Evolutionary conservation across 2,797 vertebrate species (phyloP), one percentile per base, ranked within the genome.

Genomic region (Cirrhinus mrigala): DNA sequence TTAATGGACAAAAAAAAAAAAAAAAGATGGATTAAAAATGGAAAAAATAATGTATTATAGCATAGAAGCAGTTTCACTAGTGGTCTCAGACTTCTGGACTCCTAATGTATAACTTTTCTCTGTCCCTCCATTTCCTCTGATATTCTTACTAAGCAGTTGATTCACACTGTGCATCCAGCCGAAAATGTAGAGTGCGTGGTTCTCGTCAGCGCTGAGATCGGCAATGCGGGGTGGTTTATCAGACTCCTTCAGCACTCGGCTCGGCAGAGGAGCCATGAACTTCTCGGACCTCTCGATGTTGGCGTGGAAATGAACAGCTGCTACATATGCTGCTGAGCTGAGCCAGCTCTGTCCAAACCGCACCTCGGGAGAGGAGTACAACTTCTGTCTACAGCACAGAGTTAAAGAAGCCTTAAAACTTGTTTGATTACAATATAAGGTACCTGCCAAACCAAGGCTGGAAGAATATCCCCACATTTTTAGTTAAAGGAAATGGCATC

Each of bases 191-290:
- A 98, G 82, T 1, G 95, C 82, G 66, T 62, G 89, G 66, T 97
- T 98, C 90, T 98, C 96, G 76, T 93, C 88, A 1, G 44, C 0
- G 69, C 87, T 96, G 87, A 98, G 93, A 87, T 95, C 95, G 2
- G 56, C 64, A 50, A 97, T 96, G 76, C 83, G 85, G 8, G 94
- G 94, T 0, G 86, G 77, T 1, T 0, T 76, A 82, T 98, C 96
- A 0, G 16, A 85, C 2, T 84, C 87, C 89, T 54, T 1, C 8
- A 98, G 93, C 18, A 96, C 40, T 20, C 94, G 93, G 3, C 92
- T 89, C 0, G 97, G 97, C 85, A 98, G 90, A 18, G 90, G 92
- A 18, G 3, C 1, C 82, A 96, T 93, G 82, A 97, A 96, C 2
- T 22, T 0, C 0, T 85, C 20, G 1, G 91, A 85, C 8, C 18